Percentiles rank a stretch among this genome's conserved stretches.
Conservation (phyloP, 2,797 vertebrate genomes). For the Artibeus lituratus region DNA sequence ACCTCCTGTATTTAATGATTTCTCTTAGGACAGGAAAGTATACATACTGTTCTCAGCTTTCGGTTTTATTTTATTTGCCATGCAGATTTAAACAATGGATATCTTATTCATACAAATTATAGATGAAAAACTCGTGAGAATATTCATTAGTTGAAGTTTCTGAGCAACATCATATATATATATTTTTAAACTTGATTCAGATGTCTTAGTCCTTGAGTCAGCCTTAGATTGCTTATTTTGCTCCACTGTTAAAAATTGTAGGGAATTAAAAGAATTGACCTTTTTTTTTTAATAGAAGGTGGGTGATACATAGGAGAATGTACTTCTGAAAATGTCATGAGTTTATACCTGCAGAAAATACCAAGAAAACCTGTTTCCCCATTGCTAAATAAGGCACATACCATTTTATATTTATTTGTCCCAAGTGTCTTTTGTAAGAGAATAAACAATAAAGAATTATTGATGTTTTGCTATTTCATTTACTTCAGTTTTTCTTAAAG, state of each 20-base stretch:
- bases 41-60: background rate
- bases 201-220: conserved; percentile 47
- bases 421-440: conserved; percentile 72
- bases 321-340: conserved; percentile 39
- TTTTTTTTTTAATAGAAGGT: background rate
- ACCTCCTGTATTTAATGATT: conserved; percentile 42
- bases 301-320: background rate
- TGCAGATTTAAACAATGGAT: conserved; percentile 31
- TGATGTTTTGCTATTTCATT: conserved; percentile 47
- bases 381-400: conserved; percentile 68
- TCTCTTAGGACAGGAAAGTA: conserved; percentile 15
- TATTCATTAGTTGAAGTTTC: conserved; percentile 39
- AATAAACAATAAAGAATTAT: conserved; percentile 69
- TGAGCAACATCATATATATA: background rate
- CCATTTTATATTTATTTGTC: conserved; percentile 77
- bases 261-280: conserved; percentile 31
- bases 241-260: conserved; percentile 53
- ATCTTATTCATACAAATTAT: background rate
- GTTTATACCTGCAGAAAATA: conserved; percentile 35
- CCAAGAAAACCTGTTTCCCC: conserved; percentile 62
- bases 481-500: background rate
- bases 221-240: conserved; percentile 53
- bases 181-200: conserved; percentile 28
- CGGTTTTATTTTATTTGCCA: conserved; percentile 38
- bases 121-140: conserved; percentile 31